Conservation (phyloP, 1,140 invertebrate genomes). For the Diplogasteroides magnus region DNA sequence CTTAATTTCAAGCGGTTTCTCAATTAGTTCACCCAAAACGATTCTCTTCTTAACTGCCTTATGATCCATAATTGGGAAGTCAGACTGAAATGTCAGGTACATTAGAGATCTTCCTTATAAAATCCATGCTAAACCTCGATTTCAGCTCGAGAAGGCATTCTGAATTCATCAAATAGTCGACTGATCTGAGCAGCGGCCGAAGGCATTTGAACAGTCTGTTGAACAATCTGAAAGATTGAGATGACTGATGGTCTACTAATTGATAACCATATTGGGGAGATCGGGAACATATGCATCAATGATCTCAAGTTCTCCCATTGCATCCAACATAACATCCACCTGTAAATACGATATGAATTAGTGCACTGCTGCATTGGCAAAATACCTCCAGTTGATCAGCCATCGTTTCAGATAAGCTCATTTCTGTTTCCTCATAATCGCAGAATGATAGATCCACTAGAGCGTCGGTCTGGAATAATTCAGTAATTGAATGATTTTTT, state of each 20-base stretch:
- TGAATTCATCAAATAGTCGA: constrained; percentile 9
- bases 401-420: constrained; percentile 19
- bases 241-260: not conserved
- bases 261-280: not conserved
- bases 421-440: constrained; percentile 25
- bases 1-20: not conserved
- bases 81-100: not conserved
- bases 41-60: not conserved
- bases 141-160: not conserved
- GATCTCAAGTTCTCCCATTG: not conserved
- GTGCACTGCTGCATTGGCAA: too few relatives aligned
- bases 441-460: constrained; percentile 23
- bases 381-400: not conserved
- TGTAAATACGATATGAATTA: not conserved
- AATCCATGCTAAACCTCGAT: not conserved
- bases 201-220: constrained; percentile 1
- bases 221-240: not conserved
- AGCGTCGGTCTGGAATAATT: constrained; percentile 17
- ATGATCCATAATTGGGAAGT: not conserved
- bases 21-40: not conserved
- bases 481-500: not conserved
- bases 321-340: not conserved
- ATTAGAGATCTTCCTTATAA: not conserved
- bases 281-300: not conserved
- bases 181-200: not conserved